Percentiles rank a stretch among this genome's conserved stretches.
Evolutionary conservation across 2,113 vertebrate species (phyloP).

Genomic region (Ammospiza nelsoni): DNA sequence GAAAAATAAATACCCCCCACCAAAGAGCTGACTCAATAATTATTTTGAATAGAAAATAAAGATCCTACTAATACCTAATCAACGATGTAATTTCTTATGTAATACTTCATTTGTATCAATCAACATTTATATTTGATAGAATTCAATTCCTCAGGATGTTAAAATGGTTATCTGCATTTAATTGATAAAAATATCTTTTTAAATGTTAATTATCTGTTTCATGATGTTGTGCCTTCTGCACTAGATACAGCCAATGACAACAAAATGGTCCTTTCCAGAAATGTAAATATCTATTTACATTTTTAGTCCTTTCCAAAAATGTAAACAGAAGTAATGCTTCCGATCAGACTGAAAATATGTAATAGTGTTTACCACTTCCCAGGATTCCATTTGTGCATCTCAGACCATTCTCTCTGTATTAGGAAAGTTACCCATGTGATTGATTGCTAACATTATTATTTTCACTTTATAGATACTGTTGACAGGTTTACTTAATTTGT

Average conservation of each 20-base stretch:
- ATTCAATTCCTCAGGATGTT: background rate
- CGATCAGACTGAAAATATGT: background rate
- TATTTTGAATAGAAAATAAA: background rate
- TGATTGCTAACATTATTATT: background rate
- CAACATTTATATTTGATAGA: background rate
- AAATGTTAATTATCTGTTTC: background rate
- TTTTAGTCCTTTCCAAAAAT: background rate
- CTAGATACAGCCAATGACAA: background rate
- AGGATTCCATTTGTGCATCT: background rate
- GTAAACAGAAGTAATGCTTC: background rate
- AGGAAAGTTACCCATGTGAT: background rate
- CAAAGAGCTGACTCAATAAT: background rate
- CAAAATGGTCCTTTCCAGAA: background rate
- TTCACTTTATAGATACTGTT: background rate
- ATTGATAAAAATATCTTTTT: constrained; percentile 32
- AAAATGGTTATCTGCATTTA: constrained; percentile 17
- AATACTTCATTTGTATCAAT: constrained; percentile 13
- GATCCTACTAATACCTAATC: background rate
- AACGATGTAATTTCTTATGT: background rate
- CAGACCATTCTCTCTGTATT: background rate
- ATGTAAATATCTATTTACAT: background rate
- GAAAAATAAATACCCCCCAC: background rate
- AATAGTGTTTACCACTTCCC: background rate
- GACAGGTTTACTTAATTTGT: background rate
- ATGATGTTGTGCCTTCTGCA: background rate